phyloP scores from a whole-genome alignment of 2,888 invertebrate species.

The Allophyes oxyacanthae region DNA sequence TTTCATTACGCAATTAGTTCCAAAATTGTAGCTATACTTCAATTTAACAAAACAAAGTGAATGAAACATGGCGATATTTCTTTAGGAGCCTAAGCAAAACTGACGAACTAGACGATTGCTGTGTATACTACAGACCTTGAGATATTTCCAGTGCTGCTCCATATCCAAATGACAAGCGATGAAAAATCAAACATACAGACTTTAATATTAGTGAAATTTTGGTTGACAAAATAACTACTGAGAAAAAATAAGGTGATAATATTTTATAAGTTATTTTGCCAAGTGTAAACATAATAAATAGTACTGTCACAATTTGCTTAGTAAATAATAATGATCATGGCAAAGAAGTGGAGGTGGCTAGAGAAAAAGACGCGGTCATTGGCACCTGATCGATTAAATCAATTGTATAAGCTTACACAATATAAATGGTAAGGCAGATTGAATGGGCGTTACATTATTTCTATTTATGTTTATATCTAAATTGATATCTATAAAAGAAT shows the following conservation, averaged over 20 bases:
- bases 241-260: not conserved
- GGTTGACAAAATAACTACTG: constrained; percentile 35
- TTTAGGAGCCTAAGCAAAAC: constrained; percentile 38
- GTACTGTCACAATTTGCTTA: constrained; percentile 56
- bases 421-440: constrained; percentile 34
- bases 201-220: constrained; percentile 48
- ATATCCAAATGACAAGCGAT: constrained; percentile 80
- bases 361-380: constrained; percentile 37
- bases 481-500: constrained; percentile 31
- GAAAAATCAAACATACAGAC: constrained; percentile 67
- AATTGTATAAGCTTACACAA: constrained; percentile 38
- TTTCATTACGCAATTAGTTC: constrained; percentile 11
- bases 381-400: constrained; percentile 32
- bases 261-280: constrained; percentile 33
- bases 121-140: constrained; percentile 92
- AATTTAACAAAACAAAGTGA: constrained; percentile 3
- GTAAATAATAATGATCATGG: constrained; percentile 1
- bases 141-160: constrained; percentile 94
- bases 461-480: constrained; percentile 33
- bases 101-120: constrained; percentile 35
- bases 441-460: constrained; percentile 38
- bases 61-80: constrained; percentile 25
- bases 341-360: constrained; percentile 1
- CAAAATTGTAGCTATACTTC: not conserved
- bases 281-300: constrained; percentile 25